These are phyloP conservation scores for Tromatobia lineatoria DNA, from an alignment of 2,888 invertebrate species.

Conservation along the genomic window DNA sequence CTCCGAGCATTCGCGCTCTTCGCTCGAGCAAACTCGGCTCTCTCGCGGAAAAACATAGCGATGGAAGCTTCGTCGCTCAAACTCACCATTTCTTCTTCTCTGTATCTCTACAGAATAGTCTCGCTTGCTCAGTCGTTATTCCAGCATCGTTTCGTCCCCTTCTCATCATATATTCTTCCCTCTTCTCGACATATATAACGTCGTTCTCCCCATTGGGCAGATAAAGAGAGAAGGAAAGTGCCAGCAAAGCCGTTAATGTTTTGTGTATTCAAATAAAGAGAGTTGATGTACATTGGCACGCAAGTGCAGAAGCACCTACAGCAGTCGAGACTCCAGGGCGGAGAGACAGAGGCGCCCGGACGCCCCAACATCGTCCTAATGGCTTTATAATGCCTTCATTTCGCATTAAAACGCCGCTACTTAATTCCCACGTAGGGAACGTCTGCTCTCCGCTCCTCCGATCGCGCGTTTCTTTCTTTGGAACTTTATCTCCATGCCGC, in stretches of 20 bases:
- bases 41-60: slow-evolving; percentile 17
- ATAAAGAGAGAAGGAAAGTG: slow-evolving; percentile 32
- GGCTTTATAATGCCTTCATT: slow-evolving; percentile 84
- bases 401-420: slow-evolving; percentile 80
- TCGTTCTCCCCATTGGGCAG: slow-evolving; percentile 55
- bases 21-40: slow-evolving; percentile 23
- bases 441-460: slow-evolving; percentile 22
- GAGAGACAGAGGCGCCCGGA: slow-evolving; percentile 55
- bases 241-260: slow-evolving; percentile 80
- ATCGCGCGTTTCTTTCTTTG: slow-evolving; percentile 39
- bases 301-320: slow-evolving; percentile 70
- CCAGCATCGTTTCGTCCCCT: slow-evolving; percentile 8
- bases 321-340: slow-evolving; percentile 52
- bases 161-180: slow-evolving; percentile 12
- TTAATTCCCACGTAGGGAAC: slow-evolving; percentile 65
- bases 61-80: slow-evolving; percentile 48
- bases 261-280: slow-evolving; percentile 84
- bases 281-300: slow-evolving; percentile 80
- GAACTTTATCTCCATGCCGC: neutral
- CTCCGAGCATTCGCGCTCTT: slow-evolving; percentile 25
- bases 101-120: slow-evolving; percentile 14
- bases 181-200: slow-evolving; percentile 5
- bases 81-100: slow-evolving; percentile 3
- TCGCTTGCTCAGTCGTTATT: slow-evolving; percentile 34
- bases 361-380: slow-evolving; percentile 75